Evolutionary conservation across 2,113 vertebrate species (phyloP).

Genomic region (Syngnathus floridae): DNA sequence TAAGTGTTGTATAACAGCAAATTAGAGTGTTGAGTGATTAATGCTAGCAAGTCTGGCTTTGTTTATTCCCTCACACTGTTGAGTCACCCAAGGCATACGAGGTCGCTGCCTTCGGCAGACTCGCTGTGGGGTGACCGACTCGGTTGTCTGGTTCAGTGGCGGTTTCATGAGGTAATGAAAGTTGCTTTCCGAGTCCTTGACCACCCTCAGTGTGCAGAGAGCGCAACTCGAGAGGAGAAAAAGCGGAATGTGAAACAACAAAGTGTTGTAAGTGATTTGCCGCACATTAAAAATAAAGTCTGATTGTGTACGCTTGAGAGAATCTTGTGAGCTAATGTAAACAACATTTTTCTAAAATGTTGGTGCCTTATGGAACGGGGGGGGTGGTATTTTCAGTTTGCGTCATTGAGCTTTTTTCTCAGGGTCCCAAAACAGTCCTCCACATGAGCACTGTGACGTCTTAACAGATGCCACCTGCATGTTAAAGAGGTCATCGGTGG

Average conservation of each 20-base stretch:
- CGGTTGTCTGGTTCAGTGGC: constrained; percentile 10
- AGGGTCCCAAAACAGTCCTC: not conserved
- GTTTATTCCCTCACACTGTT: not conserved
- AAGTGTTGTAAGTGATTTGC: not conserved
- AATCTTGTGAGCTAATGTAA: too few species aligned
- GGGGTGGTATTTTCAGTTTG: not conserved
- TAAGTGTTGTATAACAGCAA: constrained; percentile 33
- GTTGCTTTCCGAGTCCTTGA: not conserved
- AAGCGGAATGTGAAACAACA: not conserved
- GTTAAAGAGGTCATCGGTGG: constrained; percentile 1
- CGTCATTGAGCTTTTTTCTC: not conserved
- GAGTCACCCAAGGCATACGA: constrained; percentile 18
- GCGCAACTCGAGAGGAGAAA: not conserved
- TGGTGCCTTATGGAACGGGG: not conserved
- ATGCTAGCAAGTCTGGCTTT: constrained; percentile 14
- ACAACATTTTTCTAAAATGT: too few species aligned
- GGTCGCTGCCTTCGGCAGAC: not conserved
- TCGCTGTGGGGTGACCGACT: constrained; percentile 9
- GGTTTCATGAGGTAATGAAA: constrained; percentile 20
- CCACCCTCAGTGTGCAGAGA: not conserved
- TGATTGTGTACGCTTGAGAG: too few species aligned
- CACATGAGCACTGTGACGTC: not conserved
- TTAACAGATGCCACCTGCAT: not conserved
- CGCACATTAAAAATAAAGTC: too few species aligned
- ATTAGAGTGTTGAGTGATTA: not conserved